Evolutionary conservation across 2,888 invertebrate species (phyloP).

Genomic region (Eutolmus rufibarbis): DNA sequence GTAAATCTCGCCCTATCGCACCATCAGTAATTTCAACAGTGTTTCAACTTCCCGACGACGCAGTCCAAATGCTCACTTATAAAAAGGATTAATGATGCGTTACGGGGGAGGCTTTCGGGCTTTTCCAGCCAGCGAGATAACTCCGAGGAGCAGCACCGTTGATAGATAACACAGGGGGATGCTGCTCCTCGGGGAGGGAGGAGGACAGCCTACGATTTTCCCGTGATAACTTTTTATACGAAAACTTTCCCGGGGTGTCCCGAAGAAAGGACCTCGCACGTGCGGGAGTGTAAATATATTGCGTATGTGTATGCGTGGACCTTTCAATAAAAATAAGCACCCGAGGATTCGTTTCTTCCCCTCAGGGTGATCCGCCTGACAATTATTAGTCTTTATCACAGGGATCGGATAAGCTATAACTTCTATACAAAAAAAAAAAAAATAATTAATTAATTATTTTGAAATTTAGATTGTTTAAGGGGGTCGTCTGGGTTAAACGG

Average conservation of each 20-base stretch:
- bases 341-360: not conserved
- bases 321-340: not conserved
- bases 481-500: too few relatives aligned
- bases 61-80: conserved; percentile 37
- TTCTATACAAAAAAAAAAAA: too few relatives aligned
- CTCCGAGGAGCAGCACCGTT: not conserved
- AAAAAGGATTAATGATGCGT: conserved; percentile 43
- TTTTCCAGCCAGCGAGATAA: not conserved
- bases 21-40: conserved; percentile 41
- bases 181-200: not conserved
- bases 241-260: not conserved
- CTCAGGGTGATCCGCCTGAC: not conserved
- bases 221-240: conserved; percentile 19
- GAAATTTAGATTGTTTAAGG: too few relatives aligned
- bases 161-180: conserved; percentile 9
- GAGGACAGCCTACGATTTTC: not conserved
- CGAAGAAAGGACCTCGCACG: not conserved
- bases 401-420: too few relatives aligned
- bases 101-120: conserved; percentile 20
- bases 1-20: conserved; percentile 39
- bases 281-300: not conserved
- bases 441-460: too few relatives aligned
- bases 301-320: not conserved
- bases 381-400: not conserved
- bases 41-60: conserved; percentile 28